Base-by-base conservation (phyloP, 2,797 vertebrate genomes). In the Poeciliopsis turneri region DNA sequence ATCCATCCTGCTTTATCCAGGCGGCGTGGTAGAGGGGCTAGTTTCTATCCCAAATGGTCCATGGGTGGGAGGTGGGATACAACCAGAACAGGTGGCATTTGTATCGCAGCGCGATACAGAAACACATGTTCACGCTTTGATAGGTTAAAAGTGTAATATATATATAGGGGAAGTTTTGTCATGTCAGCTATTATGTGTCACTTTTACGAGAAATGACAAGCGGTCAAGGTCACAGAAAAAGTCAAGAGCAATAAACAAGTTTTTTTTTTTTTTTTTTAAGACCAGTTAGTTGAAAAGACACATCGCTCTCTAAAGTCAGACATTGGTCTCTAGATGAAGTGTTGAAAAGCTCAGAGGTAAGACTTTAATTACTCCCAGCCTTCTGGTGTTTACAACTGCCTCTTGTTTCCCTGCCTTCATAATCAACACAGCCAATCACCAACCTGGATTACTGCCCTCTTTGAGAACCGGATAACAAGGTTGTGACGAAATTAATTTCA, bases 291-390 rank as follows among this genome's bases (percentile, higher is more conserved):
- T 82, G 84, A 86, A 92, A 92, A 90, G 85, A 89, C 75, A 79
- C 28, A 78, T 80, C 77, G 16, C 51, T 61, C 70, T 79, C 82
- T 80, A 76, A 83, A 82, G 75, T 79, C 77, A 86, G 43, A 41
- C 68, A 6, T 76, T 23, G 72, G 88, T 94, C 85, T 93, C 88
- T 87, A 79, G 89, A 92, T 91, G 85, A 87, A 78, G 82, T 89
- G 82, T 78, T 78, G 86, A 88, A 93, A 95, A 90, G 94, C 95
- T 95, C 94, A 85, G 88, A 94, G 93, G 95, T 94, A 91, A 92
- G 94, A 92, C 86, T 92, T 90, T 94, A 93, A 95, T 87, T 89
- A 89, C 84, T 93, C 91, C 93, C 93, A 92, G 84, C 78, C 84
- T 91, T 90, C 88, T 28, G 6, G 2, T 82, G 81, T 92, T 92